Evolutionary conservation across 1,140 invertebrate genomes (phyloP), one percentile per base, ranked within the genome.

Genomic region (Spodoptera frugiperda): DNA sequence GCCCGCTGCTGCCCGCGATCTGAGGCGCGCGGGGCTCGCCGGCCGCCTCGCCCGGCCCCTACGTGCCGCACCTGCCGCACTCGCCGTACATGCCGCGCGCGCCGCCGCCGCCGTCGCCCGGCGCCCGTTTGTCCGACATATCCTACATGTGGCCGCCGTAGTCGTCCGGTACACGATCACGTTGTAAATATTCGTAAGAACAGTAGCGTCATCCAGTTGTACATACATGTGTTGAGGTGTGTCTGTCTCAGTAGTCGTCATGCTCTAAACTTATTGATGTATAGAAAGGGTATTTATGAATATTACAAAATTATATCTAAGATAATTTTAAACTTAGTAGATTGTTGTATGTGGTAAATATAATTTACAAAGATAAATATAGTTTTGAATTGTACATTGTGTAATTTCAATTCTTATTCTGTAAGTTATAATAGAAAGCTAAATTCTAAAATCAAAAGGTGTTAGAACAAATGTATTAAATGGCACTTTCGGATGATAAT

Each of bases 1-100:
- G 90, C 87, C 91, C 91, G 76, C 87, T 92, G 74, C 91, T 93
- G 84, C 85, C 89, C 77, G 83, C 84, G 51, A 84, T 90, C 71
- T 92, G 87, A 91, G 78, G 78, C 80, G 46, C 53, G 30, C 19
- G 11, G 39, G 61, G 59, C 51, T 9, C 33, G 33, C 33, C 33
- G 33, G 61, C 33, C n/a, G 51, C 74, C 15, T 33, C 63, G 57
- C 12, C 57, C n/a, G 49, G 21, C 57, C 51, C 44, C 15, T 39
- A 48, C 51, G 25, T n/a, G 75, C 89, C 91, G 81, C 86, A 86
- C 75, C 76, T 82, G 46, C 65, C 73, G 68, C 74, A 54, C 51
- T n/a, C 19, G 72, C 88, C 91, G 82, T 85, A 87, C 76, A 78
- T 82, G 44, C 82, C 87, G 61, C 89, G 85, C 88, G 77, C 75